Evolutionary conservation across 1,140 invertebrate genomes (phyloP).

Genomic region (Drosophila pandora): DNA sequence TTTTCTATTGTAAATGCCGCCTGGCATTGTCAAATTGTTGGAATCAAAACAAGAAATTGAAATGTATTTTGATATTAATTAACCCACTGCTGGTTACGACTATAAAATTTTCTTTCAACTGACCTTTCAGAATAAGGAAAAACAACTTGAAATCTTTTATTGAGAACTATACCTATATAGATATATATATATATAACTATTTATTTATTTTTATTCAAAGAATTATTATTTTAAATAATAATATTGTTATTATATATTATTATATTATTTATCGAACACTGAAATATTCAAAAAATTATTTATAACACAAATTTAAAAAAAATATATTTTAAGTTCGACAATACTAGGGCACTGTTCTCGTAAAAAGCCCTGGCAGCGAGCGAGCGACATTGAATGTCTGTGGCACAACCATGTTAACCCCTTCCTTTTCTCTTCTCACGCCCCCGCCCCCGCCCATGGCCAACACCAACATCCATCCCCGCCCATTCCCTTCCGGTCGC

Average conservation of each 20-base stretch:
- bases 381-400: constrained; percentile 46
- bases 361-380: constrained; percentile 25
- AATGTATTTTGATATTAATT: background rate
- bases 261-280: no score
- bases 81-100: background rate
- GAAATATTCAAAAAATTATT: no score
- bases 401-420: constrained; percentile 20
- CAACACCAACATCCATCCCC: background rate
- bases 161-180: background rate
- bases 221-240: no score
- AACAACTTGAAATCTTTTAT: background rate
- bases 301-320: no score
- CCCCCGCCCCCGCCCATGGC: no score
- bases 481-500: constrained; percentile 55
- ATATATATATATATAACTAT: no score
- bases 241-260: no score
- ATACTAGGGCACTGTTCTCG: constrained; percentile 16
- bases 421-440: background rate
- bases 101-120: no score
- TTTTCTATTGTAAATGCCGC: background rate
- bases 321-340: background rate
- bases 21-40: background rate
- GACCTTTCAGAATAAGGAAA: no score
- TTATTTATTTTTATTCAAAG: no score
- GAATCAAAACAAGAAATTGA: background rate